A percentile compares a stretch with the other conserved stretches of the same genome.
Evolutionary conservation across 2,113 vertebrate genomes (phyloP).

Genomic region (Martes martes): DNA sequence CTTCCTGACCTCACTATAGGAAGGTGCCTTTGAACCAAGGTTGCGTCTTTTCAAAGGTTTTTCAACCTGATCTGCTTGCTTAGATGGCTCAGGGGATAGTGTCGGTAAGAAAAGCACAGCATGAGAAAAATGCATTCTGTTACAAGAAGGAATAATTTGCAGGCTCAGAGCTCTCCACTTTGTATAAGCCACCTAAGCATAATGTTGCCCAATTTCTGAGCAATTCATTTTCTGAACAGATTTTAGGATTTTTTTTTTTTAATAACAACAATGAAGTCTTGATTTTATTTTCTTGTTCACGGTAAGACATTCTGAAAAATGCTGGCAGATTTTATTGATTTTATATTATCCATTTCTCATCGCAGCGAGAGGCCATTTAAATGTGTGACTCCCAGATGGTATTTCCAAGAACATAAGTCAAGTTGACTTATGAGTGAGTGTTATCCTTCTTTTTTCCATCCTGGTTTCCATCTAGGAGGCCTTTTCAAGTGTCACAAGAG

Average conservation of each 20-base stretch:
- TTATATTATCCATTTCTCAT: background rate
- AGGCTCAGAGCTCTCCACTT: background rate
- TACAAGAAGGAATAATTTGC: background rate
- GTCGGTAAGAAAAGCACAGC: background rate
- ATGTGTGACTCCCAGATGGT: background rate
- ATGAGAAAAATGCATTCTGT: background rate
- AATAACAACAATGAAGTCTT: background rate
- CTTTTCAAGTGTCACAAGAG: background rate
- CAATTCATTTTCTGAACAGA: background rate
- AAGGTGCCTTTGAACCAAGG: background rate
- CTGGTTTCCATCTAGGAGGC: background rate
- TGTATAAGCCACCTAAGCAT: background rate
- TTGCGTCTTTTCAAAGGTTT: background rate
- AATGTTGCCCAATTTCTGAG: background rate
- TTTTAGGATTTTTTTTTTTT: background rate
- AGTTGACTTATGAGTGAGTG: background rate
- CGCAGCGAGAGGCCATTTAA: background rate
- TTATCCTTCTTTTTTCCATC: background rate
- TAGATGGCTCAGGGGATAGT: background rate
- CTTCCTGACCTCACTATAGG: background rate
- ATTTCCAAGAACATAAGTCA: conserved; percentile 14
- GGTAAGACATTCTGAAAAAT: conserved; percentile 12
- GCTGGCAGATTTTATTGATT: background rate
- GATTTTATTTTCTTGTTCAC: background rate
- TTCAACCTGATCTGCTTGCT: background rate